These are phyloP conservation scores for Heptranchias perlo DNA, from an alignment of 2,113 vertebrate species.

Conservation along the genomic window DNA sequence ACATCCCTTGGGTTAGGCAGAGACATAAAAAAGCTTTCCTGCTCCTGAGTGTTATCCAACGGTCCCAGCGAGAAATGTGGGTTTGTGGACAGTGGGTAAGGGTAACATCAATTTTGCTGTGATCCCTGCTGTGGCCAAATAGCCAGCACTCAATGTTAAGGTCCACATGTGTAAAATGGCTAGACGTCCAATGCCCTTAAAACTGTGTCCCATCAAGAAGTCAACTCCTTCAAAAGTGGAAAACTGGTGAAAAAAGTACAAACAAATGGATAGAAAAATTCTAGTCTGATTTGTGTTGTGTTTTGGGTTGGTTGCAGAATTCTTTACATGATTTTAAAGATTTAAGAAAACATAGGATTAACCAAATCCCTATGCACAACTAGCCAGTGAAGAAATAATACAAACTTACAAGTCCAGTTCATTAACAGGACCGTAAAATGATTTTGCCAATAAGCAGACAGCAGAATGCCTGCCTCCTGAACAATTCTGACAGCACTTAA, in stretches of 20 bases:
- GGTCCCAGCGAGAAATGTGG: background rate
- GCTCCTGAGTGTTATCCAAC: background rate
- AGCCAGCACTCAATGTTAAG: background rate
- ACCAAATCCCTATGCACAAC: background rate
- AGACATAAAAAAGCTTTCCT: background rate
- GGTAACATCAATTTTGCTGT: too few species aligned
- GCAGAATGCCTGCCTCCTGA: background rate
- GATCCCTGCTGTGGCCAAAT: background rate
- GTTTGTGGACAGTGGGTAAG: too few species aligned
- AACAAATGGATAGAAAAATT: background rate
- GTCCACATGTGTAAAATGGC: too few species aligned
- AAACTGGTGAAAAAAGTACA: background rate
- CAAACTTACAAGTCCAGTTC: background rate
- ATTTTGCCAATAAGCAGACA: background rate
- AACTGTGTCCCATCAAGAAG: background rate
- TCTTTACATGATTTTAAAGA: background rate
- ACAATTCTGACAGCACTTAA: background rate
- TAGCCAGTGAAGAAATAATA: background rate
- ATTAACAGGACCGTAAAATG: too few species aligned
- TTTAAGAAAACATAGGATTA: background rate
- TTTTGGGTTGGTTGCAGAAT: background rate
- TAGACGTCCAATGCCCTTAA: background rate
- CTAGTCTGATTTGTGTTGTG: too few species aligned
- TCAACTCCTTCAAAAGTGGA: background rate
- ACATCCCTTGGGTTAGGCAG: background rate